Evolutionary conservation across 2,113 vertebrate genomes (phyloP).

Genomic region (Pipra filicauda): DNA sequence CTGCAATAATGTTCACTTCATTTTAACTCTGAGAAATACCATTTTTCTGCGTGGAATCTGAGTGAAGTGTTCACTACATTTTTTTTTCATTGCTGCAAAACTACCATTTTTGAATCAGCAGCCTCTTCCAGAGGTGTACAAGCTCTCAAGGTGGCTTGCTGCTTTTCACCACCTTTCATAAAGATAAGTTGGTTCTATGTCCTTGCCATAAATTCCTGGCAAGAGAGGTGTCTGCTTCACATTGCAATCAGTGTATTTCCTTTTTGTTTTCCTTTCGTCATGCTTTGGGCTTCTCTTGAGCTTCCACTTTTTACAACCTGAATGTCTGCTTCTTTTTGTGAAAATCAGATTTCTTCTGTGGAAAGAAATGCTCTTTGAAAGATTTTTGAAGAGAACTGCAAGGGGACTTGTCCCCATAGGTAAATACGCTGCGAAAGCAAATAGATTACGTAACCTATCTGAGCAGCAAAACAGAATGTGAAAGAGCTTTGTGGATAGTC

Average conservation of each 20-base stretch:
- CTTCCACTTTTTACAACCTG: neutral
- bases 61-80: accelerated
- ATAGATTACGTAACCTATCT: neutral
- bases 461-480: neutral
- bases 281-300: neutral
- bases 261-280: neutral
- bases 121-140: neutral
- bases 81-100: neutral
- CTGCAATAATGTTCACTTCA: neutral
- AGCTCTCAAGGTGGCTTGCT: neutral
- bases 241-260: neutral
- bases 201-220: neutral
- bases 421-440: neutral
- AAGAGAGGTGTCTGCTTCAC: neutral
- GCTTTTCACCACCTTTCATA: neutral
- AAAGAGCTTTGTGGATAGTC: neutral
- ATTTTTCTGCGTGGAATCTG: neutral
- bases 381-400: neutral
- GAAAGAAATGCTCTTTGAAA: neutral
- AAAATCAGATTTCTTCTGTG: neutral
- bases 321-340: neutral
- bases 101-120: neutral
- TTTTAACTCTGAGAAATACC: neutral
- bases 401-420: neutral
- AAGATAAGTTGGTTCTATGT: neutral